A percentile compares a stretch with the other conserved stretches of the same genome.
These are phyloP conservation scores for Arion vulgaris DNA, from an alignment of 1,140 invertebrate species.

Conservation along the genomic window DNA sequence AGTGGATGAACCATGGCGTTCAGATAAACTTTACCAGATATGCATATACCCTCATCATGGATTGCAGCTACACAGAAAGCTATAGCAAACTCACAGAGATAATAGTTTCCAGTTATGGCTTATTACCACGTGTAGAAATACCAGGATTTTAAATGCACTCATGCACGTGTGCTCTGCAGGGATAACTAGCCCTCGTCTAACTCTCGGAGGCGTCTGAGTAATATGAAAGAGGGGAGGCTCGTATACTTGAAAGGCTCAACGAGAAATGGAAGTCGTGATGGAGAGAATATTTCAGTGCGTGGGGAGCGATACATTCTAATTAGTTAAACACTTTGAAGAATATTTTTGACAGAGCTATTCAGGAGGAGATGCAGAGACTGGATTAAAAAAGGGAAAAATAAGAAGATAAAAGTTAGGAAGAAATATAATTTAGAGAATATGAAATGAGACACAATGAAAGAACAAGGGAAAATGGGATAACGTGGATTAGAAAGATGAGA, in stretches of 20 bases:
- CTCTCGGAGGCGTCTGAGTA: too few species aligned
- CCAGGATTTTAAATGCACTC: not conserved
- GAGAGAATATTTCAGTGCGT: too few species aligned
- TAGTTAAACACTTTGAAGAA: too few species aligned
- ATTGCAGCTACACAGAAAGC: not conserved
- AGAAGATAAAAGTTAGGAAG: not conserved
- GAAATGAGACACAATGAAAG: not conserved
- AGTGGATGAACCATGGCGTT: too few species aligned
- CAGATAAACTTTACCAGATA: too few species aligned
- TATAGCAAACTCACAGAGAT: not conserved
- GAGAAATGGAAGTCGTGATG: not conserved
- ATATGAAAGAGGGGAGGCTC: not conserved
- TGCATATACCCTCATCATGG: too few species aligned
- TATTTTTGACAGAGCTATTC: too few species aligned
- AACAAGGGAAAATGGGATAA: not conserved
- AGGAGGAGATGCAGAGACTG: too few species aligned
- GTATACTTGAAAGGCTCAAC: not conserved
- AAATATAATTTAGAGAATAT: not conserved
- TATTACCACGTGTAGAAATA: not conserved
- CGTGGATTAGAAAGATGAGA: not conserved
- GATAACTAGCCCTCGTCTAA: too few species aligned
- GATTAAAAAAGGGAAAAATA: not conserved
- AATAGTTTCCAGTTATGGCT: not conserved
- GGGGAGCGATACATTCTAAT: too few species aligned
- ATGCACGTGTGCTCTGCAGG: too few species aligned